Evolutionary conservation across 2,113 vertebrate species (phyloP).

Genomic region (Larimichthys crocea): DNA sequence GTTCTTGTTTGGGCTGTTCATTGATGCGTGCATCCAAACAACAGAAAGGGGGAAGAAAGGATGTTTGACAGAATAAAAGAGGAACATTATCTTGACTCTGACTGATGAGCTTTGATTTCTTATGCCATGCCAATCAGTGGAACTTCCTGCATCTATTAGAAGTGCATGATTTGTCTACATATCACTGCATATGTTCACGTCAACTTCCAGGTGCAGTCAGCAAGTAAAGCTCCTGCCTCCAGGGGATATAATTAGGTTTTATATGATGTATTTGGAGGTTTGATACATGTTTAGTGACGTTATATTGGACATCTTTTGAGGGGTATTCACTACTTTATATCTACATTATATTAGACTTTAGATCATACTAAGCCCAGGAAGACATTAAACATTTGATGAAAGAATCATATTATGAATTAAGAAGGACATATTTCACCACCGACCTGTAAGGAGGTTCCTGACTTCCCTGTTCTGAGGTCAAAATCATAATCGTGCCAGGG

Average conservation of each 20-base stretch:
- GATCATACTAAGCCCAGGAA: neutral
- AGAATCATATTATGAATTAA: neutral
- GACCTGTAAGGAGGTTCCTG: conserved; percentile 80
- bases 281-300: neutral
- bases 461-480: conserved; percentile 81
- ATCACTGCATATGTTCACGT: neutral
- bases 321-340: neutral
- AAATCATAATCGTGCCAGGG: conserved; percentile 86
- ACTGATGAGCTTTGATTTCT: conserved; percentile 34
- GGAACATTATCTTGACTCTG: neutral
- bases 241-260: neutral
- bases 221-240: neutral
- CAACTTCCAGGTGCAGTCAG: conserved; percentile 1
- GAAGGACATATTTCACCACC: conserved; percentile 8
- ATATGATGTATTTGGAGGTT: neutral
- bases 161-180: conserved; percentile 16
- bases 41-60: neutral
- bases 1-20: conserved; percentile 21
- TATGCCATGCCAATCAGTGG: conserved; percentile 10
- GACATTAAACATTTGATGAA: no score
- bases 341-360: neutral
- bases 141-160: neutral
- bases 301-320: neutral
- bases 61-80: conserved; percentile 14
- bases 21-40: conserved; percentile 30